Percentiles rank a stretch among this genome's conserved stretches.
Conservation (phyloP, 2,797 vertebrate genomes). For the Pangasius mekongensis region DNA sequence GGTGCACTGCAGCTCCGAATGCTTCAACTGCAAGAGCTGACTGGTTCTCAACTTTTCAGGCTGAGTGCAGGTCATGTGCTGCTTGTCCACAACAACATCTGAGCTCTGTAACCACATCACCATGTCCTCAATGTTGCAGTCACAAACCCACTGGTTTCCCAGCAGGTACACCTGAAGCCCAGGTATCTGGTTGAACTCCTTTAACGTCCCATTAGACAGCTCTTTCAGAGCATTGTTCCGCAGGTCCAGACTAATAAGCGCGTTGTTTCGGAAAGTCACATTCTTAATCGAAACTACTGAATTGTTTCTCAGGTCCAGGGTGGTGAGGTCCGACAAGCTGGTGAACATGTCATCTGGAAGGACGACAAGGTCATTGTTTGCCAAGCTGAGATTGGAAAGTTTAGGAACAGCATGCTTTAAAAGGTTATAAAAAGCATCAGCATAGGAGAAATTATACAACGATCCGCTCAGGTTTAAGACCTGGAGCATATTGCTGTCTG, state of each 20-base stretch:
- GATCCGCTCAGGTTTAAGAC: constrained; percentile 79
- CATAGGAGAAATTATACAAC: constrained; percentile 63
- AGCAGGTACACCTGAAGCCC: constrained; percentile 73
- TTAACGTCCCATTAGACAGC: constrained; percentile 72
- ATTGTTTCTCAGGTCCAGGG: constrained; percentile 86
- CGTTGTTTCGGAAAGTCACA: constrained; percentile 73
- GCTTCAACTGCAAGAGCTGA: constrained; percentile 75
- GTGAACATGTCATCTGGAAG: constrained; percentile 75
- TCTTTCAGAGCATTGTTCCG: constrained; percentile 82
- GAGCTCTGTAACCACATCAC: constrained; percentile 84
- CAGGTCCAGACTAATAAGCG: constrained; percentile 81
- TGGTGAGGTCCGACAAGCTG: constrained; percentile 71
- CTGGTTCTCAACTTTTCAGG: constrained; percentile 74
- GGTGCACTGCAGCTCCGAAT: constrained; percentile 77
- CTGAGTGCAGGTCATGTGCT: constrained; percentile 77
- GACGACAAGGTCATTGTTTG: constrained; percentile 79
- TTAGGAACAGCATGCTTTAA: constrained; percentile 68
- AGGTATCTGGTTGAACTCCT: constrained; percentile 71
- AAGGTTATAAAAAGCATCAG: constrained; percentile 48
- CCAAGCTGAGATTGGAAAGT: constrained; percentile 75
- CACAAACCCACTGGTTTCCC: constrained; percentile 87
- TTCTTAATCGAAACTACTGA: constrained; percentile 81
- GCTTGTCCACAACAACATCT: constrained; percentile 71
- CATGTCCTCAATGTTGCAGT: constrained; percentile 83
- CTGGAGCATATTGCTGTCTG: constrained; percentile 71